Conservation (phyloP, 2,797 vertebrate genomes). For the Malurus splendens region DNA sequence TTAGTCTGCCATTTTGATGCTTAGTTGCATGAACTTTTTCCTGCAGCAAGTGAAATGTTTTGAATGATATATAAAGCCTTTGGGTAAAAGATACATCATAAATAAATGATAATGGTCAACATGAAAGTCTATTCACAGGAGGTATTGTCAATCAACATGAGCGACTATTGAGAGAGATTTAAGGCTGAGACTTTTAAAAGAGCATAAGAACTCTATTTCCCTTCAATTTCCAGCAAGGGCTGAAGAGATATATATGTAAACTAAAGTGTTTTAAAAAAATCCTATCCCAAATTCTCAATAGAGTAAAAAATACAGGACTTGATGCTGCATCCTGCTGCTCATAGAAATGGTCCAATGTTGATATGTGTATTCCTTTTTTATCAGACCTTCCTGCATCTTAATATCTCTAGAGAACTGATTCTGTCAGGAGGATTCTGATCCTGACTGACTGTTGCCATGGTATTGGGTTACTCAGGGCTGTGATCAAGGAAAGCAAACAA, state of each 20-base stretch:
- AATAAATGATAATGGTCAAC: slow-evolving; percentile 51
- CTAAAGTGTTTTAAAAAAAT: neutral
- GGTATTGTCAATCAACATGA: slow-evolving; percentile 28
- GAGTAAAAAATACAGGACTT: neutral
- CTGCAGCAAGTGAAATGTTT: slow-evolving; percentile 1
- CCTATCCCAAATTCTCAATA: neutral
- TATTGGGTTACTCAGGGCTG: slow-evolving; percentile 23
- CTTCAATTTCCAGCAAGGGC: neutral
- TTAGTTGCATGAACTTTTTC: neutral
- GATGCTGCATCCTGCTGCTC: neutral
- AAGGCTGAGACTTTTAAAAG: neutral
- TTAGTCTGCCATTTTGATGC: slow-evolving; percentile 4
- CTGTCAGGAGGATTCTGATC: slow-evolving; percentile 37
- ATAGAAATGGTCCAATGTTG: neutral
- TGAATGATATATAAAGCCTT: neutral
- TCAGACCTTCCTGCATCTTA: slow-evolving; percentile 21
- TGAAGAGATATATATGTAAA: neutral
- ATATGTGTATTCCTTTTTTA: neutral
- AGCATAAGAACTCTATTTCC: neutral
- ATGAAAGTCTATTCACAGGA: neutral
- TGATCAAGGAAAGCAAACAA: slow-evolving; percentile 25
- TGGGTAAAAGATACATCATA: slow-evolving; percentile 14
- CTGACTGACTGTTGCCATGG: neutral
- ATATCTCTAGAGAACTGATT: slow-evolving; percentile 36
- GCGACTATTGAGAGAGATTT: neutral